Evolutionary conservation across 2,888 invertebrate species (phyloP), one percentile per base, ranked within the genome.

Genomic region (Agriopis leucophaearia): DNA sequence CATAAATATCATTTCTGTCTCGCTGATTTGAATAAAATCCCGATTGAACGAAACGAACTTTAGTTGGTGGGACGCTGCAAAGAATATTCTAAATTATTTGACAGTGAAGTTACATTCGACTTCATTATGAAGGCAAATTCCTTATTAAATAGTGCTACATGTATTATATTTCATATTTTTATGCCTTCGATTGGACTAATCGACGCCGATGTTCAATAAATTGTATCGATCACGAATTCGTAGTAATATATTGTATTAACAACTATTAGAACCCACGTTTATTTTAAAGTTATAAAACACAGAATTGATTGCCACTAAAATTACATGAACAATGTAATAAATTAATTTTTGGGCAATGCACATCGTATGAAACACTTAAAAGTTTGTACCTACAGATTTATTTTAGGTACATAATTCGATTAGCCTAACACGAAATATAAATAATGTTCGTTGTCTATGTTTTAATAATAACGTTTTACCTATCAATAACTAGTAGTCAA

Each of bases 21-120:
- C 63, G 65, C 65, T 77, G 69, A 84, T 86, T 85, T 85, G 73
- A 86, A 86, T 86, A 83, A 83, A 83, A 78, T 80, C 63, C 61
- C 74, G 73, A 81, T 84, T 78, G 69, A 80, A 79, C 78, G 80
- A 77, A 79, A 74, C 62, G 51, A 71, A 15, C 42, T 71, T 56
- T 68, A 66, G 60, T 71, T 69, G 73, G 70, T 74, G 64, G 74
- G 76, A 70, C 67, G 48, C 71, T 74, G 75, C 69, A 74, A 77
- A 78, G 75, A 77, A 75, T 74, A 78, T 73, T 74, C 72, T 80
- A 74, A 83, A 76, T 74, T 82, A 81, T 82, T 76, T 74, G 79
- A 81, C 80, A 78, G 66, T 71, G 56, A 36, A 52, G 62, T 71
- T 67, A 54, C 73, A 71, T 73, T 78, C 71, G 56, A 73, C 64